Evolutionary conservation across 2,113 vertebrate species (phyloP), one percentile per base, ranked within the genome.

Genomic region (Ailuropoda melanoleuca): DNA sequence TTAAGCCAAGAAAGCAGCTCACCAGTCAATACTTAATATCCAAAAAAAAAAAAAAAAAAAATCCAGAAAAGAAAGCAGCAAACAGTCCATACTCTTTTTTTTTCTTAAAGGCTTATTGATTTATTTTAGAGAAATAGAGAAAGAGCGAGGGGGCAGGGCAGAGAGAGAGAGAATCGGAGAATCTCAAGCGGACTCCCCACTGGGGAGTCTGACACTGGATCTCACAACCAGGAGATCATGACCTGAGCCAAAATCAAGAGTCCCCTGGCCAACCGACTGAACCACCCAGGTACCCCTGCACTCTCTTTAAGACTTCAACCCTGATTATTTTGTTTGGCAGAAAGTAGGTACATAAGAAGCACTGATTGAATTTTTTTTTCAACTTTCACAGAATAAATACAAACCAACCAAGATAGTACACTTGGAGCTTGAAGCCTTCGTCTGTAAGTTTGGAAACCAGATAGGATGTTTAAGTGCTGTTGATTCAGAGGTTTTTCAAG

Each of bases 1-100:
- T 77, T 55, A 72, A 56, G 95, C 89, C 85, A 93, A 60, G 53
- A 95, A 90, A 77, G 81, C 68, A 83, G 26, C 55, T 95, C 85
- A 81, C 2, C 60, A 62, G 64, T 75, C 92, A 84, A 70, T 94
- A 87, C 29, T 89, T 34, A 50, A 3, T 81, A 78, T 43, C 60
- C 60, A 23, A 12, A 6, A 72, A 24, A 2, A 70, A 70, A 24
- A 2, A 70, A 70, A 23, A 26, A 50, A 84, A 78, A 82, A 43
- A 74, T 17, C 4, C 43, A 60, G 48, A 78, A 75, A 72, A 66
- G 34, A 37, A 34, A 78, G 64, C 55, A 62, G 46, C 15, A 21
- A 31, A 46, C 2, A 55, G 1, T 8, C 31, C 31, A 34, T 8
- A 8, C 6, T 39, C 18, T 77, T 55, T 74, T 66, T 34, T n/a